Conservation (phyloP, 1,140 invertebrate species). For the Rhynchophorus ferrugineus region DNA sequence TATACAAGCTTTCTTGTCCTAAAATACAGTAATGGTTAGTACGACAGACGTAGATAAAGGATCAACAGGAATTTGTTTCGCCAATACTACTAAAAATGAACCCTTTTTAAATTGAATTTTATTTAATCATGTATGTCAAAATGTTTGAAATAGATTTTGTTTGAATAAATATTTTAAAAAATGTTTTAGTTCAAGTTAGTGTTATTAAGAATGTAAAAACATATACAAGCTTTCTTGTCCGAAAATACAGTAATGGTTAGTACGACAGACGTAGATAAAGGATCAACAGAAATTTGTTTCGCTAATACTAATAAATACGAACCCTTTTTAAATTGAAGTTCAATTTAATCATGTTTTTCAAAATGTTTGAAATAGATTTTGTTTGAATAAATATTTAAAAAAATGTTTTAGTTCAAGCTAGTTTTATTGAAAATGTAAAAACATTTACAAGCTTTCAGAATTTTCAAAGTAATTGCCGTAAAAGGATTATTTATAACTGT, state of each 20-base stretch:
- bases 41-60: constrained; percentile 33
- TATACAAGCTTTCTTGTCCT: background rate
- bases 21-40: constrained; percentile 36
- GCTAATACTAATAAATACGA: constrained; percentile 45
- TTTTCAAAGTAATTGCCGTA: too few species aligned
- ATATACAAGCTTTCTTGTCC: background rate
- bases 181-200: too few species aligned
- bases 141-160: too few species aligned
- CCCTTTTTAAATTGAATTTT: constrained; percentile 42
- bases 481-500: too few species aligned
- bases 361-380: background rate
- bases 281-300: constrained; percentile 41
- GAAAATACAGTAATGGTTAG: constrained; percentile 36
- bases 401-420: too few species aligned
- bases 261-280: constrained; percentile 33
- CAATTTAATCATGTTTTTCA: background rate
- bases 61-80: constrained; percentile 42
- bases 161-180: constrained; percentile 10
- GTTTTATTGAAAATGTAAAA: too few species aligned
- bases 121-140: background rate
- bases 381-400: constrained; percentile 9
- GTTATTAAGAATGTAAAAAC: too few species aligned
- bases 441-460: too few species aligned
- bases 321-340: constrained; percentile 42
- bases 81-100: constrained; percentile 45